Evolutionary conservation across 2,888 invertebrate genomes (phyloP), one percentile per base, ranked within the genome.

Genomic region (Coecobrya sp.): DNA sequence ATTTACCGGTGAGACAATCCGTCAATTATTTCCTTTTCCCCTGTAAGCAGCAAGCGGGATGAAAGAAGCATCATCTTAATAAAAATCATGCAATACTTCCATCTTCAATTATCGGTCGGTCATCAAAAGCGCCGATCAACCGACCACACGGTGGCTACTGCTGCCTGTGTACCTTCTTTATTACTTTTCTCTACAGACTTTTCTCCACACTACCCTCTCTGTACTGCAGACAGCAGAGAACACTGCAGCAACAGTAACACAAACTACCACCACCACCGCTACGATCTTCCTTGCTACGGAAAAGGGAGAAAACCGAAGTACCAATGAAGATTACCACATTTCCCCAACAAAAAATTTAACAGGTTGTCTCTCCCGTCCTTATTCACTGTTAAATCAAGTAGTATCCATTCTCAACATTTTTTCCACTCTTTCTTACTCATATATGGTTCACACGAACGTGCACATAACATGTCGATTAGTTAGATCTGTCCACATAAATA

Each of bases 261-360:
- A 62, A 22, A 25, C 36, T 13, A 62, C 62, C 62, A 62, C 25
- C 62, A 22, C 13, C 73, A 76, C 65, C 65, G 42, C 0, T n/a
- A 76, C 19, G 45, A 45, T 3, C 27, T 65, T 30, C 25, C 65
- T 65, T 45, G 73, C 11, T 36, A 19, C 11, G 10, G 42, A 70
- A 76, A 7, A 27, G 65, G 45, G 13, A 25, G 52, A 52, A 79
- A 1, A 8, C 1, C 1, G 19, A 52, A 30, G 30, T 79, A 27
- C 79, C 79, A 52, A 79, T 10, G 52, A 2, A 45, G 19, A 45
- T 45, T 79, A 45, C 42, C 79, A 79, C 79, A 42, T 79, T 79
- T 79, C 79, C 79, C 79, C 79, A 27, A 30, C 36, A 11, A 55
- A 70, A 3, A 42, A 42, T 79, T 79, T 79, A 79, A 79, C 79